Base-by-base conservation (phyloP, 2,888 invertebrate species). In the Sesia bembeciformis region DNA sequence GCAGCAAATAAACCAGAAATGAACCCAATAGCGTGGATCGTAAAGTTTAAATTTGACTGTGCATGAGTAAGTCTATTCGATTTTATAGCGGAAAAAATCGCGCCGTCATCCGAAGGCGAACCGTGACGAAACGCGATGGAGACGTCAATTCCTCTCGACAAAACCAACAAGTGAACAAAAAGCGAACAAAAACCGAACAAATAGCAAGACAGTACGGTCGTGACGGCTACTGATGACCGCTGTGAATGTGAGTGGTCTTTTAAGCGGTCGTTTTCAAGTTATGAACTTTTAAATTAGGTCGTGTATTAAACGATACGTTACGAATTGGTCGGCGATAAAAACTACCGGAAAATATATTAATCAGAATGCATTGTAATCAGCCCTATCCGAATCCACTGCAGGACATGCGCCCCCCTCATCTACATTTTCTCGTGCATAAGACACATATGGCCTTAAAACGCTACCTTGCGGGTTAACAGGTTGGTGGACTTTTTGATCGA, bases 131-230 rank as follows among this genome's bases (percentile, higher is more conserved):
- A 77, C 69, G 76, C 80, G 70, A 84, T 80, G 76, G 72, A 86
- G 81, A 78, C 84, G 82, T 84, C 82, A 82, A 81, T 84, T 77
- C 79, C 78, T 78, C 76, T 78, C 74, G 72, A 85, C 75, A 84
- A 86, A 87, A 86, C 84, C 85, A 84, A 87, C 86, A 85, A 84
- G 81, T 78, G 69, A 70, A 72, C 62, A 73, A 78, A 77, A 74
- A 75, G 23, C 23, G 23, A 23, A 23, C 23, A 23, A 23, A 23
- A 23, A 70, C 63, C 66, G 62, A 70, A 70, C 60, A 49, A 63
- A 62, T 46, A 46, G 46, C 23, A n/a, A n/a, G 8, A 8, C 46
- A 46, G 46, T 46, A n/a, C 46, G 4, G 8, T 46, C 8, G n/a
- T 8, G 46, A 46, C n/a, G 46, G 46, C 46, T 46, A 46, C 46